phyloP scores from a whole-genome alignment of 2,113 vertebrate species.

The Psilopogon haemacephalus region DNA sequence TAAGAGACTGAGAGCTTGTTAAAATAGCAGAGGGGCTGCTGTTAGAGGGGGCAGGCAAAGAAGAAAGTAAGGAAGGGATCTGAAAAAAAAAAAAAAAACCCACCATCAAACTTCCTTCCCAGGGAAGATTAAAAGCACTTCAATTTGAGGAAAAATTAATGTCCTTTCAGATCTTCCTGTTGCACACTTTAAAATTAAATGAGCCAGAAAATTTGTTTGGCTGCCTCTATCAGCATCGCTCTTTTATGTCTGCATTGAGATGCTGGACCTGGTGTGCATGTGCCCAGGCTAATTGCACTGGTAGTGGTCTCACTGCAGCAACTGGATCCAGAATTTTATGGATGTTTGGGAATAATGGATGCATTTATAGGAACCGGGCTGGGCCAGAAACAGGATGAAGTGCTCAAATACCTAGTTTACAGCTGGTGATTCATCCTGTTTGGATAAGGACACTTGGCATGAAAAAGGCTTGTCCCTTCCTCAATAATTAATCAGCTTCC shows the following conservation, averaged over 20 bases:
- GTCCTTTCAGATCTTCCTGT: conserved; percentile 36
- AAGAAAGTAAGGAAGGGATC: conserved; percentile 17
- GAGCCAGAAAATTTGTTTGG: conserved; percentile 54
- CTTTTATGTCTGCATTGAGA: not conserved
- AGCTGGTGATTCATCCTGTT: not conserved
- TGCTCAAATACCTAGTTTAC: not conserved
- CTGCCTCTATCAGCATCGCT: not conserved
- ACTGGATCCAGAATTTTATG: not conserved
- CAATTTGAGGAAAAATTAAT: not conserved
- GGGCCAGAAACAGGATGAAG: not conserved
- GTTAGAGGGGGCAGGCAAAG: not conserved
- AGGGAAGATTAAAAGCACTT: conserved; percentile 45
- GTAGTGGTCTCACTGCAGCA: conserved; percentile 11
- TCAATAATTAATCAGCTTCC: not conserved
- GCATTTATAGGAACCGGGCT: not conserved
- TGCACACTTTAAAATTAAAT: conserved; percentile 36
- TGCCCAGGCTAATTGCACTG: not conserved
- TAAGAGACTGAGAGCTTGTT: conserved; percentile 39
- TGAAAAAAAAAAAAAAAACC: not conserved
- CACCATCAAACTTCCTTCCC: not conserved
- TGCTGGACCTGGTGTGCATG: not conserved
- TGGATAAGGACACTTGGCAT: not conserved
- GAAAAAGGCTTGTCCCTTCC: not conserved
- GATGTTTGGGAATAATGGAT: conserved; percentile 12
- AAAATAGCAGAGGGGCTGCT: conserved; percentile 24